Conservation (phyloP, 2,888 invertebrate species). For the Caenorhabditis becei region DNA sequence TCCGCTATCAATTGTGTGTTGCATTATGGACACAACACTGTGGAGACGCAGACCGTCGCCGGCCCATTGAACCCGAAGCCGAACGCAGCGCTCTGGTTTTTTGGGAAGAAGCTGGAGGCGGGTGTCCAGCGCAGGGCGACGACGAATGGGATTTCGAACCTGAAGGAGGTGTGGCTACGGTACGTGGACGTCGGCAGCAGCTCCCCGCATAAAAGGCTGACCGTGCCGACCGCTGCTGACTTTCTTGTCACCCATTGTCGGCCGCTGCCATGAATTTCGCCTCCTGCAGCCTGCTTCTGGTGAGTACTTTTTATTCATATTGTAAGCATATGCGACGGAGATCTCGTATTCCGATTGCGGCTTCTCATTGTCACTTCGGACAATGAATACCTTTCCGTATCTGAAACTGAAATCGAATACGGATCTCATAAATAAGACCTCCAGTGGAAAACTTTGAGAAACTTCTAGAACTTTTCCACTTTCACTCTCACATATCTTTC, state of each 20-base stretch:
- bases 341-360: constrained; percentile 28
- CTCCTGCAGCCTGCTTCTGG: constrained; percentile 45
- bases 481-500: background rate
- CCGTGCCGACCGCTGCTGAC: constrained; percentile 45
- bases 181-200: constrained; percentile 44
- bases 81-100: constrained; percentile 57
- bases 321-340: constrained; percentile 18
- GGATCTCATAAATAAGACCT: constrained; percentile 7
- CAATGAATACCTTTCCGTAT: constrained; percentile 10
- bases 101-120: constrained; percentile 36
- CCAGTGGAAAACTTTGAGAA: constrained; percentile 2
- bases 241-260: constrained; percentile 45
- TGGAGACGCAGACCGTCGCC: constrained; percentile 49
- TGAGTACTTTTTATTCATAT: constrained; percentile 45
- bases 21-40: constrained; percentile 35
- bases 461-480: background rate
- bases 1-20: constrained; percentile 44
- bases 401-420: constrained; percentile 29
- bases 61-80: constrained; percentile 61
- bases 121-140: constrained; percentile 28
- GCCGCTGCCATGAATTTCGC: constrained; percentile 45
- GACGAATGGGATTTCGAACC: constrained; percentile 59
- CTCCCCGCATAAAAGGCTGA: constrained; percentile 47
- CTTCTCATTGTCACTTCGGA: constrained; percentile 1
- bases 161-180: constrained; percentile 61